phyloP scores from a whole-genome alignment of 2,888 invertebrate genomes.

The Cabera pusaria region DNA sequence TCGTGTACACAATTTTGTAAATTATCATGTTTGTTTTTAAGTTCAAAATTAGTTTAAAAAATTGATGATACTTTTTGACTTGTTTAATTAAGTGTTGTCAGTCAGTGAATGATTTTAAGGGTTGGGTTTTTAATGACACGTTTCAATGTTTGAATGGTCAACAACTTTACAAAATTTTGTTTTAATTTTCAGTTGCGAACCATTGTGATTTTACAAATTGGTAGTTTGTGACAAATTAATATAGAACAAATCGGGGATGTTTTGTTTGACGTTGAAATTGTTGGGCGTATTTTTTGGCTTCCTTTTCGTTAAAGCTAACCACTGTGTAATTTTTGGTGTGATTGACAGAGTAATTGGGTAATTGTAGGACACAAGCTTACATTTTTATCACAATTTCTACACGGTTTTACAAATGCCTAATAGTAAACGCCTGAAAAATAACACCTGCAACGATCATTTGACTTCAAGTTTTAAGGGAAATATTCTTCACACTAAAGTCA shows the following conservation, averaged over 20 bases:
- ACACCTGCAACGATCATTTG: too few species aligned
- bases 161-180: slow-evolving; percentile 28
- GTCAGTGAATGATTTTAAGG: slow-evolving; percentile 41
- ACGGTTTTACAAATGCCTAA: too few species aligned
- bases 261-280: slow-evolving; percentile 34
- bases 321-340: slow-evolving; percentile 15
- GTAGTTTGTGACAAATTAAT: slow-evolving; percentile 31
- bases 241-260: slow-evolving; percentile 10
- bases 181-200: slow-evolving; percentile 33
- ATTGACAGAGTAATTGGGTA: slow-evolving; percentile 27
- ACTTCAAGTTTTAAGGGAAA: too few species aligned
- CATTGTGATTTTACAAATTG: slow-evolving; percentile 33
- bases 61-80: slow-evolving; percentile 50
- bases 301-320: slow-evolving; percentile 21
- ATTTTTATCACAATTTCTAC: too few species aligned
- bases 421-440: too few species aligned
- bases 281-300: slow-evolving; percentile 22
- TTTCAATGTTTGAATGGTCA: slow-evolving; percentile 45
- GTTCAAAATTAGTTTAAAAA: slow-evolving; percentile 18
- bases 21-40: slow-evolving; percentile 16
- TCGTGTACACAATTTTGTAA: too few species aligned
- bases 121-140: slow-evolving; percentile 51
- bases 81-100: slow-evolving; percentile 63
- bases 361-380: too few species aligned
- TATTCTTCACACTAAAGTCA: too few species aligned